Conservation (phyloP, 2,113 vertebrate genomes). For the Nothobranchius kuhntae region DNA sequence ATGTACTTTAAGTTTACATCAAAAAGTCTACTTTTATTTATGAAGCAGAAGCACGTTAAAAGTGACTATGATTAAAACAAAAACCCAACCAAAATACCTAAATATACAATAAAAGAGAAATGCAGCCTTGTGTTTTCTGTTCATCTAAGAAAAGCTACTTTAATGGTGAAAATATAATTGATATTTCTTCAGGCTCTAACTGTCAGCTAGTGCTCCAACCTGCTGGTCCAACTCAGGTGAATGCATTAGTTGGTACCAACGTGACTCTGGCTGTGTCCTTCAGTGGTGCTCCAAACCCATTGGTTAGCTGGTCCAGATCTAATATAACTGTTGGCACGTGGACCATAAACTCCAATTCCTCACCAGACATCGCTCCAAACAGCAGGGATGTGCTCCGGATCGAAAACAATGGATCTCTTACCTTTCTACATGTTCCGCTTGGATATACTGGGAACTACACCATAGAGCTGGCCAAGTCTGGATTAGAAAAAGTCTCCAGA, state of each 20-base stretch:
- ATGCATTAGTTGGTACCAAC: constrained; percentile 41
- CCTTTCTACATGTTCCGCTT: constrained; percentile 51
- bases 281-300: constrained; percentile 46
- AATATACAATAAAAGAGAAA: too few species aligned
- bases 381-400: constrained; percentile 30
- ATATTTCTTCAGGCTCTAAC: constrained; percentile 38
- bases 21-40: too few species aligned
- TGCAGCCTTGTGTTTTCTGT: too few species aligned
- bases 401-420: constrained; percentile 61
- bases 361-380: constrained; percentile 26
- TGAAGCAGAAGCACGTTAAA: too few species aligned
- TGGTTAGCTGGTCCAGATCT: constrained; percentile 61
- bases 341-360: constrained; percentile 18
- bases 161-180: too few species aligned
- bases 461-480: constrained; percentile 59
- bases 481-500: constrained; percentile 2
- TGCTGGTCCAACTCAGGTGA: constrained; percentile 13
- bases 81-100: too few species aligned
- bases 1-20: too few species aligned
- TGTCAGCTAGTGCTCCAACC: constrained; percentile 51
- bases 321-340: constrained; percentile 51
- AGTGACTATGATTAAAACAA: too few species aligned
- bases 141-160: too few species aligned
- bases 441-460: constrained; percentile 53
- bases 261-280: constrained; percentile 69